Evolutionary conservation across 2,113 vertebrate genomes (phyloP), one percentile per base, ranked within the genome.

Genomic region (Mobula birostris): DNA sequence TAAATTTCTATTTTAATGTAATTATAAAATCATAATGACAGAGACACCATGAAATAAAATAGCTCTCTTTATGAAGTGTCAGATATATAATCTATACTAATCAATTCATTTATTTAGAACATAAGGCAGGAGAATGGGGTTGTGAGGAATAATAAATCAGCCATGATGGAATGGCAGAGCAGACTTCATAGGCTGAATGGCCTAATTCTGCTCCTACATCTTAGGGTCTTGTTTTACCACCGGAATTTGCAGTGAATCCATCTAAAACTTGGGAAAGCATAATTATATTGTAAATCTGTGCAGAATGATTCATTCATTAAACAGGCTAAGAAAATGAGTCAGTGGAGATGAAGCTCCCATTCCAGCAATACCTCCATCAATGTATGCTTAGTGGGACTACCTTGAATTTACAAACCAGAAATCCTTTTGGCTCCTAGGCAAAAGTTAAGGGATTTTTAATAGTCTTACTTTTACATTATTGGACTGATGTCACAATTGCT

Each of bases 81-180:
- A 40, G 82, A 90, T 68, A n/a, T 90, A 68, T 68, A 90, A 90
- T 93, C 68, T 93, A 21, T 93, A 74, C 74, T 93, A 74, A 93
- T 74, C 70, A 5, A 76, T 76, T 21, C 21, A 36, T 48, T 27
- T 24, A 74, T 76, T 12, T 48, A 27, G 9, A 93, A 3, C 68
- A 29, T 70, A 7, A 74, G 27, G 11, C 7, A 36, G 36, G 36
- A 36, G 36, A 36, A 36, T 36, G 36, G 36, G 36, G 36, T 36
- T 36, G 36, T 36, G 36, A 36, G 36, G 36, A 36, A 36, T 36
- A 36, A 36, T 36, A 36, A 36, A 0, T 36, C 36, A 36, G 36
- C 36, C 36, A 36, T 36, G 36, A 36, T 36, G 36, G 36, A 36
- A 36, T 36, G 0, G 36, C 36, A 36, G 36, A 36, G 36, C 36